phyloP scores from a whole-genome alignment of 1,140 invertebrate genomes.

The Ladona fulva region DNA sequence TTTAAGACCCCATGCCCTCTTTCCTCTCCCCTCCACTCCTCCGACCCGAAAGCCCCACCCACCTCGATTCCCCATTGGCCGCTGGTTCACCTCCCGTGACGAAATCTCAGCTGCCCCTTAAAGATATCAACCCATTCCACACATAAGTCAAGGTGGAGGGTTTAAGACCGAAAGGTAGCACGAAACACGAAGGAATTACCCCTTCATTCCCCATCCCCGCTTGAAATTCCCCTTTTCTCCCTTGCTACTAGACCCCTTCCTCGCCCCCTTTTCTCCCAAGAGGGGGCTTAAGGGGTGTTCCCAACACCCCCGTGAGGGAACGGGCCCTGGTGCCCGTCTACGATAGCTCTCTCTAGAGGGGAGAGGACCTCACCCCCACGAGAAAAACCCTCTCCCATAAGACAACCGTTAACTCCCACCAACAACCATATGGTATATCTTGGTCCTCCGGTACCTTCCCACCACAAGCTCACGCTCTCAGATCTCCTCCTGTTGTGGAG shows the following conservation, averaged over 20 bases:
- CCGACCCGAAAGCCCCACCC: not conserved
- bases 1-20: not conserved
- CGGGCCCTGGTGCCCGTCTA: not conserved
- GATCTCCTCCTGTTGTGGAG: not conserved
- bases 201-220: not conserved
- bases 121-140: not conserved
- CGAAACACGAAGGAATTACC: not conserved
- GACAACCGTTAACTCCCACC: not conserved
- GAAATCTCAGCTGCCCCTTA: not conserved
- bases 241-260: not conserved
- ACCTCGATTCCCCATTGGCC: slow-evolving; percentile 1
- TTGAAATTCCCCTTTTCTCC: not conserved
- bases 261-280: not conserved
- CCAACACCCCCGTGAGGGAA: not conserved
- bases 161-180: not conserved
- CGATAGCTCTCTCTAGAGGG: not conserved
- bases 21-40: not conserved
- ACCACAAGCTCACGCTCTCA: not conserved
- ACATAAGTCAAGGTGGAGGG: not conserved
- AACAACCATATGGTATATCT: not conserved
- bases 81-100: not conserved
- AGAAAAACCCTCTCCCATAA: not conserved
- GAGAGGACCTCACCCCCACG: not conserved
- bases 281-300: not conserved
- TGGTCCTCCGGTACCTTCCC: too few relatives aligned